Evolutionary conservation across 2,888 invertebrate species (phyloP), one percentile per base, ranked within the genome.

Genomic region (Syrphus vitripennis): DNA sequence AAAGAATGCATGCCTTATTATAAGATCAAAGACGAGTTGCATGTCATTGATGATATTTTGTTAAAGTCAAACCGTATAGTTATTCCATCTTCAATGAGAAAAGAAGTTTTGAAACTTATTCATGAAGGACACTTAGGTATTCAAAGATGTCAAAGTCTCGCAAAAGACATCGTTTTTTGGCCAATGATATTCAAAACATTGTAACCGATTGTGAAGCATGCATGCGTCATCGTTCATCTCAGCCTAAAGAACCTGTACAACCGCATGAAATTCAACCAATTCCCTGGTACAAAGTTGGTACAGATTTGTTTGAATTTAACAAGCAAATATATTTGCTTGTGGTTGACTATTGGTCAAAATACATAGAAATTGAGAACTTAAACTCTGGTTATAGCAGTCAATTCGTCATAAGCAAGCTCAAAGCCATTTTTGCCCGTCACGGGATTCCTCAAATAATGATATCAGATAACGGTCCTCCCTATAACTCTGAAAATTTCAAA

Each of bases 331-430:
- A 75, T 78, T 48, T 84, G 16, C n/a, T 87, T 37, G 82, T 83
- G 4, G 84, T 87, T 12, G 87, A 88, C 70, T 88, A 88, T 74
- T 88, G 61, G 50, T 88, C 88, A 37, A 88, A 88, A 55, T 88
- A 77, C 69, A 31, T 82, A 24, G 88, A 88, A 80, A 61, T 87
- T 67, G 80, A 75, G 3, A 14, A 63, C 10, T 72, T 80, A 29
- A 72, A 9, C 48, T 71, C 29, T 21, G 84, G 78, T 26, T 75
- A 57, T 67, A 48, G 79, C 1, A 70, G 63, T 76, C 21, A 21
- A 12, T 34, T 78, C n/a, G 80, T 88, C 24, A 31, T 75, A 0
- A 70, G 40, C 2, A 70, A 77, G 34, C 59, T 89, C 19, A 89
- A 88, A 74, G 53, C 84, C 4, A 83, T 86, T 26, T 89, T 88